phyloP scores from a whole-genome alignment of 2,888 invertebrate species.

The Autographa gamma region DNA sequence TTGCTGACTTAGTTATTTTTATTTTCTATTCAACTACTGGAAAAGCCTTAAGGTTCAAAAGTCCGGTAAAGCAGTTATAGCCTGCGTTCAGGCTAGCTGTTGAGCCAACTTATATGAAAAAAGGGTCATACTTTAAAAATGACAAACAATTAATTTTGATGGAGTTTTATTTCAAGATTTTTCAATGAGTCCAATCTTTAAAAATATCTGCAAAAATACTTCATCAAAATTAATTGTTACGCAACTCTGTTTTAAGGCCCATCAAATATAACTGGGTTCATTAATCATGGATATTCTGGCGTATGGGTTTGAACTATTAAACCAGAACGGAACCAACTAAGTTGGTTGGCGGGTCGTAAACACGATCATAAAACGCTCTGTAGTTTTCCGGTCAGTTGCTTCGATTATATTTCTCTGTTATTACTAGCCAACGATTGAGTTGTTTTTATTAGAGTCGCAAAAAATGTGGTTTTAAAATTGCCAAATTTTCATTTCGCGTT shows the following conservation, averaged over 20 bases:
- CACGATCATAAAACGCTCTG: conserved; percentile 11
- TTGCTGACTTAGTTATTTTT: no score
- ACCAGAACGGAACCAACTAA: background rate
- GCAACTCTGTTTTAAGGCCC: background rate
- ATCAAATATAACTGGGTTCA: background rate
- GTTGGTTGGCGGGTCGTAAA: background rate
- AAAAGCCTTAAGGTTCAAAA: no score
- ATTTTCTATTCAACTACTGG: no score
- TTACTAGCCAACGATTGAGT: background rate
- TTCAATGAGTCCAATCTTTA: no score
- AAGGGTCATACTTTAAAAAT: no score
- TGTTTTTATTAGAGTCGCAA: background rate
- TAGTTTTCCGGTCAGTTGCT: conserved; percentile 23
- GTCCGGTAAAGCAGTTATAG: no score
- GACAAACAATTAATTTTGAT: no score
- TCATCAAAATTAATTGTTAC: no score
- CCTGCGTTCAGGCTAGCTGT: no score
- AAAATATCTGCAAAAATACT: no score
- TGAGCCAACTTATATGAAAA: no score
- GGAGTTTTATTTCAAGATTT: no score
- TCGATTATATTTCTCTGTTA: background rate
- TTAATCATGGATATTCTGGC: conserved; percentile 3
- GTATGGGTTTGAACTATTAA: conserved; percentile 8
- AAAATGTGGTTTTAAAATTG: background rate
- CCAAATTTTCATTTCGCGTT: background rate